Evolutionary conservation across 2,113 vertebrate genomes (phyloP).

Genomic region (Lepidothrix coronata): DNA sequence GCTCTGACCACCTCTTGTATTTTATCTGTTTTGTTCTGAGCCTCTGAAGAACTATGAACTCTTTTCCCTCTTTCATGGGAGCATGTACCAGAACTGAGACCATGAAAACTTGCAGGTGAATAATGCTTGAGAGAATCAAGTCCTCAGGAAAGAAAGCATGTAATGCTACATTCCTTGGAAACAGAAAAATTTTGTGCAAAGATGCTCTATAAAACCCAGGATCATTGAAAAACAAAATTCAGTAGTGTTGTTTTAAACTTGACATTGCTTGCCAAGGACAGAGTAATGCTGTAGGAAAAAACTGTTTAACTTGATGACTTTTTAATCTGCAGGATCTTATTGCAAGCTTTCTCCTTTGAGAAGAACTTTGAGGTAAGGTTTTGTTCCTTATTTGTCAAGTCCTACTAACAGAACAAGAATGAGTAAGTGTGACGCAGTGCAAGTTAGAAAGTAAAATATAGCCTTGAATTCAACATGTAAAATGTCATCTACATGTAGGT

Average conservation of each 20-base stretch:
- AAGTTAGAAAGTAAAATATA: not conserved
- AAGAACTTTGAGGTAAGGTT: slow-evolving; percentile 81
- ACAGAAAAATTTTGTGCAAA: not conserved
- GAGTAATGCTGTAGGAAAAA: not conserved
- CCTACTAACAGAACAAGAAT: not conserved
- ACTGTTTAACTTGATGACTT: not conserved
- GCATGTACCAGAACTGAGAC: not conserved
- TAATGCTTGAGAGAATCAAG: not conserved
- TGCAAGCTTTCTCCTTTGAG: slow-evolving; percentile 81
- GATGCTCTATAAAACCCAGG: not conserved
- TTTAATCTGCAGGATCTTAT: slow-evolving; percentile 80
- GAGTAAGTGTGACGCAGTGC: not conserved
- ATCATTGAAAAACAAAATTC: not conserved
- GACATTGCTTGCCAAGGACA: not conserved
- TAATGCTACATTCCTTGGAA: not conserved
- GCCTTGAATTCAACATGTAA: not conserved
- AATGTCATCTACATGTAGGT: not conserved
- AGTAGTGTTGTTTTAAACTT: not conserved
- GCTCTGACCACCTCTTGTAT: not conserved
- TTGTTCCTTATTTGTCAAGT: not conserved
- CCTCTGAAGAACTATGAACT: not conserved
- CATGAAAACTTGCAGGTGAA: not conserved
- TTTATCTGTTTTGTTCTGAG: not conserved
- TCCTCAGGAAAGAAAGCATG: not conserved
- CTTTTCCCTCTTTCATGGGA: not conserved